These are phyloP conservation scores for Rhabditoides inermis DNA, from an alignment of 2,888 invertebrate species.

Conservation along the genomic window DNA sequence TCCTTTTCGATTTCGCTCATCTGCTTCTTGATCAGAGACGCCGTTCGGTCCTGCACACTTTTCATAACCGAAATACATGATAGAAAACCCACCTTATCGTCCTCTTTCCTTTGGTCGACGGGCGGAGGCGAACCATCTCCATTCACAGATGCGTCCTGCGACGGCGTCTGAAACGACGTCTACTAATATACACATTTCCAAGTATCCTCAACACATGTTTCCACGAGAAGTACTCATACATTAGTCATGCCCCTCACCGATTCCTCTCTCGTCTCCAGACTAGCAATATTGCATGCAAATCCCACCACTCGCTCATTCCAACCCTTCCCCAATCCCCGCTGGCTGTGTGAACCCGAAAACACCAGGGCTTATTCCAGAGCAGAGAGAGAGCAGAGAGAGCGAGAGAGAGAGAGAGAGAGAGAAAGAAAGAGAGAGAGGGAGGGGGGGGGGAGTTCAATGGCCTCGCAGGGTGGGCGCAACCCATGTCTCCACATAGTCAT, in stretches of 20 bases:
- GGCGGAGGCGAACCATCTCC: no score
- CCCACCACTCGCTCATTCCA: not conserved
- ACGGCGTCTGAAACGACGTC: no score
- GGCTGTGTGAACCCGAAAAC: not conserved
- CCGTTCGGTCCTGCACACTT: conserved; percentile 30
- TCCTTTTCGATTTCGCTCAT: conserved; percentile 69
- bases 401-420: not conserved
- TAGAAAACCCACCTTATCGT: not conserved
- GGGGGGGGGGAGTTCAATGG: not conserved
- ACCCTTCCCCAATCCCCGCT: conserved; percentile 6
- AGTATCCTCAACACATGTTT: no score
- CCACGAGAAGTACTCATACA: no score
- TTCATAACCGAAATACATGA: not conserved
- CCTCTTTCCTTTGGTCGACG: conserved; percentile 2
- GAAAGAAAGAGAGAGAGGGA: not conserved
- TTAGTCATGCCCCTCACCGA: no score
- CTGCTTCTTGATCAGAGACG: conserved; percentile 61
- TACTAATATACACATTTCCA: no score
- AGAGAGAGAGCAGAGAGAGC: not conserved
- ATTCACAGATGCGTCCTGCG: no score
- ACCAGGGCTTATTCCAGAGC: not conserved
- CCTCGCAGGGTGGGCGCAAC: no score
- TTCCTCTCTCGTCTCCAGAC: no score
- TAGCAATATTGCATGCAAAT: no score
- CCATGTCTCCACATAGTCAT: no score